phyloP scores from a whole-genome alignment of 2,888 invertebrate genomes.

The Lobophora halterata region DNA sequence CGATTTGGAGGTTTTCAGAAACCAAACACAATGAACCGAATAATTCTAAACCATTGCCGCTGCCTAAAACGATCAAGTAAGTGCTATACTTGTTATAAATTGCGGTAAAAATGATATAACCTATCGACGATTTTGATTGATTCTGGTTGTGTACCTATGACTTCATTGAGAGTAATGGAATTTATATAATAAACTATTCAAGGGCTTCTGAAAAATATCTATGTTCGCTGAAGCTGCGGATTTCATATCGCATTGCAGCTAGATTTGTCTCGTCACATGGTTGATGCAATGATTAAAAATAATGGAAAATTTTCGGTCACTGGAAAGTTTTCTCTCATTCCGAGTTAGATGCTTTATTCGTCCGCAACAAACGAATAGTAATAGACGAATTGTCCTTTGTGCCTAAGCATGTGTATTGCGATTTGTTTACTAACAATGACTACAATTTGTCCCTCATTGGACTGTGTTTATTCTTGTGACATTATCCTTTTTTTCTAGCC shows the following conservation, averaged over 20 bases:
- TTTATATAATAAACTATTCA: slow-evolving; percentile 35
- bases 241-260: too few species aligned
- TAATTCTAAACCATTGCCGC: slow-evolving; percentile 62
- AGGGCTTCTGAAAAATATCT: slow-evolving; percentile 12
- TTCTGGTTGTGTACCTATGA: slow-evolving; percentile 47
- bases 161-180: slow-evolving; percentile 40
- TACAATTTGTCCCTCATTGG: not conserved
- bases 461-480: not conserved
- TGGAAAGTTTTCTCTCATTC: slow-evolving; percentile 2
- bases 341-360: not conserved
- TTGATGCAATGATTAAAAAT: slow-evolving; percentile 35
- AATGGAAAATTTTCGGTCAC: slow-evolving; percentile 5
- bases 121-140: slow-evolving; percentile 57
- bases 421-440: not conserved
- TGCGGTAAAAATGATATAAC: slow-evolving; percentile 37
- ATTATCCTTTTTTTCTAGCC: slow-evolving; percentile 47
- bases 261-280: slow-evolving; percentile 37
- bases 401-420: not conserved
- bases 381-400: too few species aligned
- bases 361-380: too few species aligned
- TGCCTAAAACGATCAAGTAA: slow-evolving; percentile 69
- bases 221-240: too few species aligned
- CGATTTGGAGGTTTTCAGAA: slow-evolving; percentile 36
- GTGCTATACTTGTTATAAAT: slow-evolving; percentile 31
- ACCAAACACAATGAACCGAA: slow-evolving; percentile 63